Evolutionary conservation across 2,113 vertebrate genomes (phyloP), one percentile per base, ranked within the genome.

Genomic region (Ursus arctos): DNA sequence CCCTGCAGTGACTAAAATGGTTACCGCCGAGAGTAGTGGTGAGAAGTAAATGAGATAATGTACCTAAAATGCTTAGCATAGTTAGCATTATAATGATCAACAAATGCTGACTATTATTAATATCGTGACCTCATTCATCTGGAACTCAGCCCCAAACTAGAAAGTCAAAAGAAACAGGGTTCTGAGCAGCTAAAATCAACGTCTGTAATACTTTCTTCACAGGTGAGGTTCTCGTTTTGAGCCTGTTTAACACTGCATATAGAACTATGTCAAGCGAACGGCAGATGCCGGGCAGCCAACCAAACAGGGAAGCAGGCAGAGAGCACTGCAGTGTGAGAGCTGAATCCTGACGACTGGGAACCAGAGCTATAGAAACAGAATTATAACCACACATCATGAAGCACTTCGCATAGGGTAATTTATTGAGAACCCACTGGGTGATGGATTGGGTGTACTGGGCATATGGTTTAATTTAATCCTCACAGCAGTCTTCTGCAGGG

Each of bases 141-240:
- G 77, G 51, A 96, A 83, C 28, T 76, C 8, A 91, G 76, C 26
- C 13, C 19, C 71, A 94, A 88, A 69, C 28, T 79, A 86, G 72
- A 95, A 86, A 79, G 15, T 87, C 72, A 59, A 94, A 91, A 96
- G 22, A 63, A 88, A 97, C 86, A 88, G 26, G 3, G 77, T 10
- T 95, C 67, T 81, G 53, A 85, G 28, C 1, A 59, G 36, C 59
- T 96, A 95, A 93, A 97, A 91, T 91, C 82, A 84, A 40, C 61
- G 9, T 88, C 28, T 79, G 7, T 51, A 90, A 88, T 77, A 85
- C 55, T 88, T 88, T 72, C 93, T 69, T 94, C 65, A 33, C 77
- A 94, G 72, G 40, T 74, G 40, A 71, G 28, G 72, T 82, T 40
- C 40, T 95, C 49, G 55, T 96, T 95, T 95, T 31, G 40, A 83